Conservation (phyloP, 2,797 vertebrate genomes). For the Orestias chungarensis region DNA sequence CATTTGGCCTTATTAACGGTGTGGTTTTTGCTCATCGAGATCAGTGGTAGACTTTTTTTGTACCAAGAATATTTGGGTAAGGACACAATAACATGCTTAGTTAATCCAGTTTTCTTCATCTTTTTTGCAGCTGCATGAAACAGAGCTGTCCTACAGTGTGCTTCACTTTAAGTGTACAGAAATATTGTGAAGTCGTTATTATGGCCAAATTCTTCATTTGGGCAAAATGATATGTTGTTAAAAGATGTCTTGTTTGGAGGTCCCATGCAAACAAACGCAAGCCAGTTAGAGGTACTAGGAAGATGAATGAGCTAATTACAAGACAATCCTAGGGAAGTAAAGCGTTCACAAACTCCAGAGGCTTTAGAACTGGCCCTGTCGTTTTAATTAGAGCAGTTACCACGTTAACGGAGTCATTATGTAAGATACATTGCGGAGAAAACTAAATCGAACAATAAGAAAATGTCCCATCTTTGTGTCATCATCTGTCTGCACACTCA, state of each 20-base stretch:
- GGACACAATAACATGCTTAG: slow-evolving; percentile 36
- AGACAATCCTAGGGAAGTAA: neutral
- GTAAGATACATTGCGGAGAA: too few relatives aligned
- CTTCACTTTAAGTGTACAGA: slow-evolving; percentile 3
- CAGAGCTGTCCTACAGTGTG: neutral
- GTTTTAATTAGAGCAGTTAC: too few relatives aligned
- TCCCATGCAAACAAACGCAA: neutral
- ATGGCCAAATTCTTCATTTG: slow-evolving; percentile 1
- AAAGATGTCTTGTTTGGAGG: neutral
- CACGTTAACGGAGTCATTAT: too few relatives aligned
- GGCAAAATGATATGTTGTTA: neutral
- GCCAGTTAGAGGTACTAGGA: neutral
- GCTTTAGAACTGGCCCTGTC: too few relatives aligned
- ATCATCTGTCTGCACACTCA: too few relatives aligned
- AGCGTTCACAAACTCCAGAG: too few relatives aligned
- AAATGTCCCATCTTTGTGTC: too few relatives aligned
- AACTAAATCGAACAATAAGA: too few relatives aligned
- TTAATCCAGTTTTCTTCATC: slow-evolving; percentile 1
- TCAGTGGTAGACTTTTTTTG: slow-evolving; percentile 28
- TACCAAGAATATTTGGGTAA: slow-evolving; percentile 37
- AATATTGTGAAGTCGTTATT: slow-evolving; percentile 6
- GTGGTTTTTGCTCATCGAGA: slow-evolving; percentile 33
- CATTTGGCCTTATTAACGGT: slow-evolving; percentile 50
- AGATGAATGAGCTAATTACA: neutral
- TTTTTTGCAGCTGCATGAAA: slow-evolving; percentile 1